phyloP scores from a whole-genome alignment of 2,113 vertebrate species.

The Uropsilus gracilis region DNA sequence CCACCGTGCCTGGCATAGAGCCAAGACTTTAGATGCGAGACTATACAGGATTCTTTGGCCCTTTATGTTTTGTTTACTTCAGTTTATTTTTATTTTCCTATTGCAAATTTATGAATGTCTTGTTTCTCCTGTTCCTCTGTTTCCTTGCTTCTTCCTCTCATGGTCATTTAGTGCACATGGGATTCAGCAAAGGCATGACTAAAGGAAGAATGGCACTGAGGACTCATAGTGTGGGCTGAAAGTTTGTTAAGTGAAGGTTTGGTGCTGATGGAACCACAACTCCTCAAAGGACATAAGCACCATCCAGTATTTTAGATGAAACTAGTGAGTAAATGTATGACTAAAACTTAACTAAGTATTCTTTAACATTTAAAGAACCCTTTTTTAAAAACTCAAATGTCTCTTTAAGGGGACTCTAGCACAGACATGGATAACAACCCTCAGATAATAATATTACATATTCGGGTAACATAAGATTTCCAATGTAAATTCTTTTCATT shows the following conservation, averaged over 20 bases:
- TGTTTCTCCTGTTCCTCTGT: not conserved
- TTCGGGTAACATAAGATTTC: not conserved
- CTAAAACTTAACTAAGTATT: not conserved
- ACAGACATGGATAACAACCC: not conserved
- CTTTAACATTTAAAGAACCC: not conserved
- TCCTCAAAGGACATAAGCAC: not conserved
- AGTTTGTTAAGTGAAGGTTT: not conserved
- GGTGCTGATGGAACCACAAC: not conserved
- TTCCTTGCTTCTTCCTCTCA: not conserved
- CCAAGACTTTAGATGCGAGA: not conserved
- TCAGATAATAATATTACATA: not conserved
- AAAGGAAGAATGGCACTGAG: not conserved
- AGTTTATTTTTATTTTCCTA: not conserved
- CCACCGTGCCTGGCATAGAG: too few species aligned
- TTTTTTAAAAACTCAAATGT: conserved; percentile 35
- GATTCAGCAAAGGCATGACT: not conserved
- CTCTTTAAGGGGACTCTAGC: not conserved
- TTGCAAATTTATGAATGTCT: not conserved
- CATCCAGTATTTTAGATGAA: not conserved
- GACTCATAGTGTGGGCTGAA: not conserved
- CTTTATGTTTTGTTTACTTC: not conserved
- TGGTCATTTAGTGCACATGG: not conserved
- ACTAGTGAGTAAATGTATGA: not conserved
- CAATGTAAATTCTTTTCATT: conserved; percentile 35
- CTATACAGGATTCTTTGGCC: not conserved